phyloP scores from a whole-genome alignment of 2,113 vertebrate genomes.

The Macquaria ambigua region DNA sequence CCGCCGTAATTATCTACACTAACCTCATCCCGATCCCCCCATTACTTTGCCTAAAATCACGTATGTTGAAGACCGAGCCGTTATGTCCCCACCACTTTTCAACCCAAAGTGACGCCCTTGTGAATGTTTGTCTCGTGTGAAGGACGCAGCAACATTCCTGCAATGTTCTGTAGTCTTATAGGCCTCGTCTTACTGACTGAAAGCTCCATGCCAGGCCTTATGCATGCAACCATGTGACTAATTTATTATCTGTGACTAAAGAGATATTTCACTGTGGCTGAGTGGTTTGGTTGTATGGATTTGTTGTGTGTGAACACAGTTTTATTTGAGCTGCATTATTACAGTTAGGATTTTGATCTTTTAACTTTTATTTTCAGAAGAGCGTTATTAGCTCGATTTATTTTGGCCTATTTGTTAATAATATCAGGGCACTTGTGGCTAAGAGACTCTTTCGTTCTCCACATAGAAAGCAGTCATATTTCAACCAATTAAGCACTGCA shows the following conservation, averaged over 20 bases:
- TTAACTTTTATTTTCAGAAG: not conserved
- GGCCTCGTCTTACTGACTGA: not conserved
- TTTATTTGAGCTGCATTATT: not conserved
- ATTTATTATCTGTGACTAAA: conserved; percentile 39
- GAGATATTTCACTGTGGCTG: conserved; percentile 10
- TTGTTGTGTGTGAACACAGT: not conserved
- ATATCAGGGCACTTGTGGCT: not conserved
- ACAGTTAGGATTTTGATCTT: not conserved
- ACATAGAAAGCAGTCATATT: not conserved
- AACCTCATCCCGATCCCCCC: no score
- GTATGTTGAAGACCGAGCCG: no score
- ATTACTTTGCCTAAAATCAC: no score
- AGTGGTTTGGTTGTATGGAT: conserved; percentile 10
- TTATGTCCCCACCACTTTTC: no score
- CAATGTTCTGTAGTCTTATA: not conserved
- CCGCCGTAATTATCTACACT: no score
- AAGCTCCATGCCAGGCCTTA: not conserved
- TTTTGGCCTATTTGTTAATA: not conserved
- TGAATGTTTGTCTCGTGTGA: conserved; percentile 15
- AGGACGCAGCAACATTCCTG: not conserved
- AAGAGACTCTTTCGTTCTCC: not conserved
- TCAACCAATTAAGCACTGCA: not conserved
- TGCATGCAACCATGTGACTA: conserved; percentile 32
- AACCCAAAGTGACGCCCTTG: no score
- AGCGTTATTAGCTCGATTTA: not conserved